Percentiles rank a stretch among this genome's conserved stretches.
Conservation (phyloP, 2,113 vertebrate species). For the Psammodynastes pulverulentus region DNA sequence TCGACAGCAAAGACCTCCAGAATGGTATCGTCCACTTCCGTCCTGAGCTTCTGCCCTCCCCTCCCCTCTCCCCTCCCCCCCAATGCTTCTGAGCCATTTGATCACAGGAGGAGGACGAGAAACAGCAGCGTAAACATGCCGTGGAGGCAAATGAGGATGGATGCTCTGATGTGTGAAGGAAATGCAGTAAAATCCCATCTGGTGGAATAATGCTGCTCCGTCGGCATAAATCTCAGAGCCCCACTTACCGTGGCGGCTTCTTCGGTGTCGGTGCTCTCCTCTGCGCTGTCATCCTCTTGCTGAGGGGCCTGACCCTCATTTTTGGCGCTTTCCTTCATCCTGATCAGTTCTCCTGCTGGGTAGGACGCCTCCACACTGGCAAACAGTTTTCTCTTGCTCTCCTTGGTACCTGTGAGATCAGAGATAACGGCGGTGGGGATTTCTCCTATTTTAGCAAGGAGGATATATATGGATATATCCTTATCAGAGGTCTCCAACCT, state of each 20-base stretch:
- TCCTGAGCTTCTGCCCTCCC: not conserved
- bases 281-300: not conserved
- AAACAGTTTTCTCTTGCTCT: conserved; percentile 23
- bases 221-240: rapidly evolving
- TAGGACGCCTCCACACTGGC: rapidly evolving
- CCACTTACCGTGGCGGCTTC: conserved; percentile 37
- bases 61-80: not conserved
- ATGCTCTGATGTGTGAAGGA: not conserved
- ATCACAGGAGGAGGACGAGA: not conserved
- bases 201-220: not conserved
- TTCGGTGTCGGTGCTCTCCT: conserved; percentile 41
- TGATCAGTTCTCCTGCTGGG: not conserved
- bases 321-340: not conserved
- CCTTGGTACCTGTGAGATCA: conserved; percentile 47
- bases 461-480: too few species aligned
- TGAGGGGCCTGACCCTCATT: not conserved
- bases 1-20: not conserved
- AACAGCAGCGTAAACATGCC: not conserved
- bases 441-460: not conserved
- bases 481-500: too few species aligned
- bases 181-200: not conserved
- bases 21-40: not conserved
- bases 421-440: not conserved
- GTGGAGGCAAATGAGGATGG: not conserved
- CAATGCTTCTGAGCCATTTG: not conserved